Conservation (phyloP, 1,140 invertebrate genomes). For the Spodoptera litura region DNA sequence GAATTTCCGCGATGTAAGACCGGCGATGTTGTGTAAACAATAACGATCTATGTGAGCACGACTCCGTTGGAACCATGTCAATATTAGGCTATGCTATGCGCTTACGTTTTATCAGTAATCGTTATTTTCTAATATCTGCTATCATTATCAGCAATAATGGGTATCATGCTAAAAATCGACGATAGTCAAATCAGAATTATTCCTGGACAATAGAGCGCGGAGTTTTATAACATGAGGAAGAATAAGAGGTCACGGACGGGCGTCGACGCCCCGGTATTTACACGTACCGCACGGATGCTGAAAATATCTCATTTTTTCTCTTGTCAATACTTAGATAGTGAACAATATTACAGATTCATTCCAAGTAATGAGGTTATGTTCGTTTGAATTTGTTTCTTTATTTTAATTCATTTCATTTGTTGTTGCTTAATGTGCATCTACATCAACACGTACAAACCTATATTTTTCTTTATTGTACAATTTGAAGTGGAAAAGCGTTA, state of each 20-base stretch:
- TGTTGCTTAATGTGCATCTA: too few species aligned
- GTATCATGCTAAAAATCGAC: neutral
- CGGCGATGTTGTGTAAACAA: neutral
- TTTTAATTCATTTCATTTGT: too few species aligned
- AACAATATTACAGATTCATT: too few species aligned
- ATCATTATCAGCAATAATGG: slow-evolving; percentile 13
- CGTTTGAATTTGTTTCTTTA: too few species aligned
- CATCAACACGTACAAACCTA: too few species aligned
- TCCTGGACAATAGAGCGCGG: neutral
- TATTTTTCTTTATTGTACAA: too few species aligned
- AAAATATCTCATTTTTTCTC: slow-evolving; percentile 66
- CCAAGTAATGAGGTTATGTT: too few species aligned
- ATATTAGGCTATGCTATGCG: neutral
- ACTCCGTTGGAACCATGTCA: neutral
- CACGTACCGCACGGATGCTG: slow-evolving; percentile 48
- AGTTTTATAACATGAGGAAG: slow-evolving; percentile 49
- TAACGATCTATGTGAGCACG: neutral
- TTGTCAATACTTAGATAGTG: slow-evolving; percentile 1
- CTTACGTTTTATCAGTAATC: slow-evolving; percentile 21
- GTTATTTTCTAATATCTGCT: slow-evolving; percentile 24
- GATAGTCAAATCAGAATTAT: slow-evolving; percentile 5
- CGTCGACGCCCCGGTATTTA: slow-evolving; percentile 59
- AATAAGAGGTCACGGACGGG: slow-evolving; percentile 67
- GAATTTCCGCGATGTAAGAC: neutral
- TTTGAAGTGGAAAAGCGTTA: too few species aligned